These are phyloP conservation scores for Prunella himalayana DNA, from an alignment of 2,113 vertebrate species.

Conservation along the genomic window DNA sequence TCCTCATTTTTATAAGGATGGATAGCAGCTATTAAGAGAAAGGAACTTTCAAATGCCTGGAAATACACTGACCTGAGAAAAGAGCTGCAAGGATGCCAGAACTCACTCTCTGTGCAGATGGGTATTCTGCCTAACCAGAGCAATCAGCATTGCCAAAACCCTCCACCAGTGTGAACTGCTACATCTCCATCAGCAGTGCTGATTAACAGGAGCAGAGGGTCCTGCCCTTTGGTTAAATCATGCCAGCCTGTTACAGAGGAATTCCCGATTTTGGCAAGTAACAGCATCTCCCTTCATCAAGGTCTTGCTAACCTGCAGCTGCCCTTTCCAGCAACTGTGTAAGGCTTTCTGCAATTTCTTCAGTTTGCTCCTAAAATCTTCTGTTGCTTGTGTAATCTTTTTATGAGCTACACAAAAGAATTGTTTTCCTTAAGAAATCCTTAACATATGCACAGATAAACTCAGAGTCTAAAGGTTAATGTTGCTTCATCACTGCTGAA, in stretches of 20 bases:
- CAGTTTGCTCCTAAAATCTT: neutral
- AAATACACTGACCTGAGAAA: slow-evolving; percentile 14
- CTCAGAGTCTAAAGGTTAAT: slow-evolving; percentile 8
- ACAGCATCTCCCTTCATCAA: neutral
- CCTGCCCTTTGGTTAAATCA: neutral
- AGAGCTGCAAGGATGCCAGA: neutral
- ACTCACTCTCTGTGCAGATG: neutral
- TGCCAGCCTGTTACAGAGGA: neutral
- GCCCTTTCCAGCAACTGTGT: neutral
- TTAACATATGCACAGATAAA: slow-evolving; percentile 35
- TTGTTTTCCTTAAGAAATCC: slow-evolving; percentile 18
- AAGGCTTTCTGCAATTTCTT: neutral
- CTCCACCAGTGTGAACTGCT: neutral
- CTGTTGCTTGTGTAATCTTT: neutral
- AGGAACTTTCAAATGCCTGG: neutral
- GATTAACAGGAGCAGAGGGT: neutral
- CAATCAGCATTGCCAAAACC: neutral
- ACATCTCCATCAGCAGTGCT: neutral
- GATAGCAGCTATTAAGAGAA: neutral
- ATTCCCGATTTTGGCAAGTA: neutral
- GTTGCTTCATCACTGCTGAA: slow-evolving; percentile 4
- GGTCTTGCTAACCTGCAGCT: neutral
- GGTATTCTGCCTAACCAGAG: neutral
- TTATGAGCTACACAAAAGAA: neutral
- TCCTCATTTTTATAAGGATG: slow-evolving; percentile 2